Percentiles rank a stretch among this genome's conserved stretches.
phyloP scores from a whole-genome alignment of 2,113 vertebrate genomes.

The Trachemys scripta region DNA sequence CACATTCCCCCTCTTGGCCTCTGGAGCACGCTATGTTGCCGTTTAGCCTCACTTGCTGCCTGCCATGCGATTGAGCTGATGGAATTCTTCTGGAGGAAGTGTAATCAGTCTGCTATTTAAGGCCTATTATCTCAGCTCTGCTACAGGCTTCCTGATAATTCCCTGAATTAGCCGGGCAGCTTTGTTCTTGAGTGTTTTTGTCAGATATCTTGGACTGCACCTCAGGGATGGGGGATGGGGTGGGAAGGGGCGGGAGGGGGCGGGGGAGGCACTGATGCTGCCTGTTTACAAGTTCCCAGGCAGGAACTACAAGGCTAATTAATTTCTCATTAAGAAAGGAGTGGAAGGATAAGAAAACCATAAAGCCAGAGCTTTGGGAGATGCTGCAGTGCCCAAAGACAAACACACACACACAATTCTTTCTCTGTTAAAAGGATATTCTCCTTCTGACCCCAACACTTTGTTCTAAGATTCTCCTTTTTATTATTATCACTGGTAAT shows the following conservation, averaged over 20 bases:
- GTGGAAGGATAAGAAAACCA: conserved; percentile 51
- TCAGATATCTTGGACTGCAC: conserved; percentile 36
- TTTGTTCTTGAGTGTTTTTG: conserved; percentile 57
- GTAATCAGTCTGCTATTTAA: conserved; percentile 60
- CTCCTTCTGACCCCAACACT: background rate
- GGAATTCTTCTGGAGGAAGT: background rate
- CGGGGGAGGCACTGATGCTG: background rate
- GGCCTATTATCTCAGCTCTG: conserved; percentile 64
- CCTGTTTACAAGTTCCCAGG: conserved; percentile 57
- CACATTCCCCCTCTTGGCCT: background rate
- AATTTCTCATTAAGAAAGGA: conserved; percentile 70
- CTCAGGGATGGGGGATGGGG: background rate
- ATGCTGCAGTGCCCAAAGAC: background rate
- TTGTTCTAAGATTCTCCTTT: background rate
- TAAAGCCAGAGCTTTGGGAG: conserved; percentile 54
- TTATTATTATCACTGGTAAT: accelerated
- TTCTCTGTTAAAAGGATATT: background rate
- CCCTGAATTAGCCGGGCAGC: conserved; percentile 23
- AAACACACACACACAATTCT: accelerated
- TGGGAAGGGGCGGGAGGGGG: background rate
- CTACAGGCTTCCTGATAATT: conserved; percentile 58
- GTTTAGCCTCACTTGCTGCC: background rate
- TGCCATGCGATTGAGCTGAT: background rate
- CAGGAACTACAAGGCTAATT: conserved; percentile 66
- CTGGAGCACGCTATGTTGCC: accelerated